Conservation (phyloP, 2,888 invertebrate genomes). For the Caenorhabditis sulstoni region DNA sequence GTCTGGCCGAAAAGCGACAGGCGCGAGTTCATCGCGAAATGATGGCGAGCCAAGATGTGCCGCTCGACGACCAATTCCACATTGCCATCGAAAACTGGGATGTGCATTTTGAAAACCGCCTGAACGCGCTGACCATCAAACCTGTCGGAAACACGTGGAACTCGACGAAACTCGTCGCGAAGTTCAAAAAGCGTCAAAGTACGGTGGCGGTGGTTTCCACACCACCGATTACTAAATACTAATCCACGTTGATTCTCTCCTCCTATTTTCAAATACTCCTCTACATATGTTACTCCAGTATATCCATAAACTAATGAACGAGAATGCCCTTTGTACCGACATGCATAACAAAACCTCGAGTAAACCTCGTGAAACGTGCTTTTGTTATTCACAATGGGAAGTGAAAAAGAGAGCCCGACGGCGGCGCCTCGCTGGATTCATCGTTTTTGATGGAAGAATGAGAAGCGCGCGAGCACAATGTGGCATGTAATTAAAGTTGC, state of each 20-base stretch:
- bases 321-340: too few species aligned
- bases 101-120: conserved; percentile 18
- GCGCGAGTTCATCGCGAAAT: conserved; percentile 24
- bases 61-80: conserved; percentile 44
- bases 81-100: conserved; percentile 53
- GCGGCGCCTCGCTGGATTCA: too few species aligned
- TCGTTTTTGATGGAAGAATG: too few species aligned
- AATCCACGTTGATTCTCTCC: neutral
- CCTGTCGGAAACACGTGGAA: neutral
- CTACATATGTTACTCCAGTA: too few species aligned
- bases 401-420: too few species aligned
- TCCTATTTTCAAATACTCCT: neutral
- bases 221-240: neutral
- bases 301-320: too few species aligned
- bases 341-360: too few species aligned
- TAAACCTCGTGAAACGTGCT: too few species aligned
- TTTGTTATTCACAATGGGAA: too few species aligned
- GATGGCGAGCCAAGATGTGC: conserved; percentile 48
- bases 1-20: conserved; percentile 18
- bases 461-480: too few species aligned
- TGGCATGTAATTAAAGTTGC: conserved; percentile 28
- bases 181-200: conserved; percentile 40
- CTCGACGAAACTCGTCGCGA: conserved; percentile 12
- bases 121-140: conserved; percentile 13
- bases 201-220: conserved; percentile 29